Evolutionary conservation across 1,140 invertebrate species (phyloP).

Genomic region (Lineus longissimus): DNA sequence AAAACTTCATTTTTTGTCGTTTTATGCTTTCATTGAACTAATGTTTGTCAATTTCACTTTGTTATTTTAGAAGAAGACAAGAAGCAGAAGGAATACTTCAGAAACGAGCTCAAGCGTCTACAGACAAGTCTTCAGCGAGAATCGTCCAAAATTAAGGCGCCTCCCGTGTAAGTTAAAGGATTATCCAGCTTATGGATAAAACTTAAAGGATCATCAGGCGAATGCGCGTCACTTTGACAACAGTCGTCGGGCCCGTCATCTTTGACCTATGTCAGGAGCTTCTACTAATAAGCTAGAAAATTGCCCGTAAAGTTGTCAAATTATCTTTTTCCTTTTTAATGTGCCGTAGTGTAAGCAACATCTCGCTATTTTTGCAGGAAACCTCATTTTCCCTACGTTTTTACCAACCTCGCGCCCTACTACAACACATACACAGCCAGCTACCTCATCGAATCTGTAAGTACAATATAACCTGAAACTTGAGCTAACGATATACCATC

Average conservation of each 20-base stretch:
- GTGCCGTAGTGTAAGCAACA: too few relatives aligned
- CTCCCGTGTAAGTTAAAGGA: constrained; percentile 19
- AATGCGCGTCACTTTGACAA: too few relatives aligned
- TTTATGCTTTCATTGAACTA: too few relatives aligned
- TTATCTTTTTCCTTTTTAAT: too few relatives aligned
- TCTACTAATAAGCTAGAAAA: too few relatives aligned
- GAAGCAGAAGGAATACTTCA: constrained; percentile 30
- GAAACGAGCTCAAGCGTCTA: constrained; percentile 25
- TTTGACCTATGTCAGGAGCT: too few relatives aligned
- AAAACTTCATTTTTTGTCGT: too few relatives aligned
- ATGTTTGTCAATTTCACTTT: neutral
- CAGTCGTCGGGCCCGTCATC: too few relatives aligned
- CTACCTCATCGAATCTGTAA: constrained; percentile 32
- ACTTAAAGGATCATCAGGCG: too few relatives aligned
- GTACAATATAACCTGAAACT: neutral
- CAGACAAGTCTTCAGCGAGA: constrained; percentile 24
- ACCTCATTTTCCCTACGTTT: constrained; percentile 30
- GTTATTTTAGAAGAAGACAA: constrained; percentile 17
- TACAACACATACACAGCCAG: constrained; percentile 31
- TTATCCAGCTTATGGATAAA: too few relatives aligned
- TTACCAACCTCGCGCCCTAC: constrained; percentile 37
- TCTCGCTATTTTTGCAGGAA: constrained; percentile 31
- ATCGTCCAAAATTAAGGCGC: constrained; percentile 26
- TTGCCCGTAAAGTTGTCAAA: too few relatives aligned
- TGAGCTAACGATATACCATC: too few relatives aligned